Evolutionary conservation across 2,113 vertebrate species (phyloP), one percentile per base, ranked within the genome.

Genomic region (Sarotherodon lohbergeri): DNA sequence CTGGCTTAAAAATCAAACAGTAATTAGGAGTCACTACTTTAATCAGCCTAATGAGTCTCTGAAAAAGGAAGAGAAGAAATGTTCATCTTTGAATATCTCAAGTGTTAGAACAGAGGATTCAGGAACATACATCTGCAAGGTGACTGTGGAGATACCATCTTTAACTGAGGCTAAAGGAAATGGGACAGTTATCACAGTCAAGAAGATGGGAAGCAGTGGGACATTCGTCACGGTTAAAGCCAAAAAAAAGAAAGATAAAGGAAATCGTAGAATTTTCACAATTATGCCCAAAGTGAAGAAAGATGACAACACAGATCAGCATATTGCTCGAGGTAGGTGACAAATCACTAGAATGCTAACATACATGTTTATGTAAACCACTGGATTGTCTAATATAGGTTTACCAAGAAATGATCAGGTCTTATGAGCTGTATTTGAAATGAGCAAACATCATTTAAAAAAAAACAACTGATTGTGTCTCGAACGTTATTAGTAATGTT

Each of bases 61-160:
- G 46, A 6, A 48, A 16, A 6, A 48, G 13, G 46, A 48, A 14
- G 13, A 13, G 6, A 48, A 48, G 43, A 48, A 6, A 5, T 48
- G 46, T 14, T 14, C 46, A 48, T 48, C 46, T 48, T 16, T 48
- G 13, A 14, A 6, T 1, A 0, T 27, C 24, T 27, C 4, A 57
- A 57, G 0, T 8, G 2, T 57, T 1, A 29, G 1, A 29, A 3
- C 2, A 57, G 7, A 0, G 13, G 0, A 57, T 57, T 57, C 56
- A 57, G 56, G 56, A 12, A 57, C 4, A 2, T 57, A 57, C 12
- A 27, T 57, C 24, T 57, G 55, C 55, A 57, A 14, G 55, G 22
- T 57, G 2, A 57, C 4, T 14, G 24, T 57, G 55, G 55, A 57
- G 55, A 27, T 57, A 27, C 55, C 55, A 14, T 27, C 12, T 57